phyloP scores from a whole-genome alignment of 2,797 vertebrate species.

The Parauchenoglanis ngamensis region DNA sequence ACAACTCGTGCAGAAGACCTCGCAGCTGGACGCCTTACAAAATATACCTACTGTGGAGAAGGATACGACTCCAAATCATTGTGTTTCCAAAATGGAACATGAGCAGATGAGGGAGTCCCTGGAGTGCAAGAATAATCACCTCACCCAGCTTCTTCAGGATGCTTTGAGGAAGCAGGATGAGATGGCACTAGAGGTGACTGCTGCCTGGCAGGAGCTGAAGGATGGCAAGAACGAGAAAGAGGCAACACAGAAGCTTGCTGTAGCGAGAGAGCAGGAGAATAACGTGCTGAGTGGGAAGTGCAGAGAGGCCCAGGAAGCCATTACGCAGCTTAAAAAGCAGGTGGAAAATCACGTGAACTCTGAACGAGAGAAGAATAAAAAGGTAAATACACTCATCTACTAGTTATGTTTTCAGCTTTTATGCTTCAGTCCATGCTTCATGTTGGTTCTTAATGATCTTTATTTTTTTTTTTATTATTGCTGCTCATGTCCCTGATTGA shows the following conservation, averaged over 20 bases:
- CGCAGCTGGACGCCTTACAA: slow-evolving; percentile 81
- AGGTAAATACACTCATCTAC: slow-evolving; percentile 72
- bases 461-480: neutral
- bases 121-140: slow-evolving; percentile 78
- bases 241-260: slow-evolving; percentile 76
- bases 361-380: slow-evolving; percentile 94
- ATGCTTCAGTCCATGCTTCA: neutral
- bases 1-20: slow-evolving; percentile 78
- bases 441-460: neutral
- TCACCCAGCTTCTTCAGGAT: slow-evolving; percentile 86
- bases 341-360: slow-evolving; percentile 85
- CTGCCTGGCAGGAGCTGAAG: slow-evolving; percentile 83
- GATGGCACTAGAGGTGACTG: slow-evolving; percentile 80
- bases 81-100: slow-evolving; percentile 77
- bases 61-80: slow-evolving; percentile 72
- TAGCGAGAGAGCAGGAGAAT: slow-evolving; percentile 83
- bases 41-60: slow-evolving; percentile 79
- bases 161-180: slow-evolving; percentile 87
- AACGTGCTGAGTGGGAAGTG: slow-evolving; percentile 76
- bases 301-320: slow-evolving; percentile 84
- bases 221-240: slow-evolving; percentile 82
- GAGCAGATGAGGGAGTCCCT: slow-evolving; percentile 78
- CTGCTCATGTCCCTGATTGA: neutral
- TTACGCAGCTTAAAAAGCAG: slow-evolving; percentile 84
- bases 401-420: neutral